Base-by-base conservation (phyloP, 2,797 vertebrate genomes). In the Notamacropus eugenii region DNA sequence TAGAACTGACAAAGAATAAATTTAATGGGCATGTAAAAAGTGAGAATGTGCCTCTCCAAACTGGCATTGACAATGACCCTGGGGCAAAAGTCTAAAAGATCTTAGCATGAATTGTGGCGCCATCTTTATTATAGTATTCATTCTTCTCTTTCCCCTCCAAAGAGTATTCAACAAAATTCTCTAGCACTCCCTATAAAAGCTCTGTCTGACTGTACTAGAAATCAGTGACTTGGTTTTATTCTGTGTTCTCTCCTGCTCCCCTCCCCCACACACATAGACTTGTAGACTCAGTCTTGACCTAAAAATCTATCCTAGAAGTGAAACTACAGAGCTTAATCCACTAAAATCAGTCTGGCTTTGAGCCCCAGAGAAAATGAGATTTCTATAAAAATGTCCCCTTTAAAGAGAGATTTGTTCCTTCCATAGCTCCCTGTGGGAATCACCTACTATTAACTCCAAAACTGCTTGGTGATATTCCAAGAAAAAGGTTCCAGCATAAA, bases 381-480 rank as follows among this genome's bases (percentile, higher is more conserved):
- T 98, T 98, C 98, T 98, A 97, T 57, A 97, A 97, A 62, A 96
- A 98, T 96, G 98, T 97, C 97, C 93, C 90, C 62, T 98, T 98
- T 98, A 97, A 97, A 98, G 98, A 96, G 97, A 98, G 97, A 97
- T 97, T 98, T 98, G 93, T 97, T 97, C 94, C 97, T 95, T 97
- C 96, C 97, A 90, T 90, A 96, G 95, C 92, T 97, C 96, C 97
- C 97, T 96, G 96, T 97, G 96, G 95, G 96, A 28, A 59, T 97
- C 97, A 97, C 96, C 97, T 95, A 57, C 97, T 96, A 97, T 97
- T 97, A 98, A 97, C 96, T 98, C 97, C 96, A 97, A 97, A 98
- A 98, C 93, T 91, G 91, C 96, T 90, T 46, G 97, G 97, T 97
- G 67, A 91, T 95, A 14, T 34, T 95, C 34, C 0, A 57, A 92